Evolutionary conservation across 2,888 invertebrate species (phyloP).

Genomic region (Sesia apiformis): DNA sequence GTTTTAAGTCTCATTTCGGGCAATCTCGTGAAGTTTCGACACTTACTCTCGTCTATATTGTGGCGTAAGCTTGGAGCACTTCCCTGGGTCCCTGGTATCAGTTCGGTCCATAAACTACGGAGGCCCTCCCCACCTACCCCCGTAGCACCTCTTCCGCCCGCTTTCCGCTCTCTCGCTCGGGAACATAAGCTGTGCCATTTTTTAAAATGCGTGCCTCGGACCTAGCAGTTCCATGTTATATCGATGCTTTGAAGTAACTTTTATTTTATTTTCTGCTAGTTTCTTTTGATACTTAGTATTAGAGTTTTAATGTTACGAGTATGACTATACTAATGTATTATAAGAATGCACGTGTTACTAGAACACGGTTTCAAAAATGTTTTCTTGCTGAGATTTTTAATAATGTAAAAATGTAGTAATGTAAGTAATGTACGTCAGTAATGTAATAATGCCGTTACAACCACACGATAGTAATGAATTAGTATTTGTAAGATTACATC

Average conservation of each 20-base stretch:
- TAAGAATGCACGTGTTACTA: too few relatives aligned
- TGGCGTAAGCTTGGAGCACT: slow-evolving; percentile 53
- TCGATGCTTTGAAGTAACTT: slow-evolving; percentile 48
- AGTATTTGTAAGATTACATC: too few relatives aligned
- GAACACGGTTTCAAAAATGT: too few relatives aligned
- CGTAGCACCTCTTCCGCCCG: slow-evolving; percentile 25
- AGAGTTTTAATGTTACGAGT: not conserved
- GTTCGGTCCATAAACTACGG: slow-evolving; percentile 68
- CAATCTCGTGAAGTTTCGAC: too few relatives aligned
- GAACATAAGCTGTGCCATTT: slow-evolving; percentile 62
- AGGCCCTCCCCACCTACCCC: slow-evolving; percentile 19
- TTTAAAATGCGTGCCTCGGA: slow-evolving; percentile 65
- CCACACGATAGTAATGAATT: too few relatives aligned
- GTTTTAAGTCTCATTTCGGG: too few relatives aligned
- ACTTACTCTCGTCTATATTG: not conserved
- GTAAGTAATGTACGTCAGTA: too few relatives aligned
- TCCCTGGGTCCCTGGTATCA: slow-evolving; percentile 64
- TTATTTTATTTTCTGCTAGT: slow-evolving; percentile 33
- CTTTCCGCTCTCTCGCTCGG: slow-evolving; percentile 41
- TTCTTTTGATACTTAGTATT: slow-evolving; percentile 1
- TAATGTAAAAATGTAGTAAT: too few relatives aligned
- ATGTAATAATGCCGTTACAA: too few relatives aligned
- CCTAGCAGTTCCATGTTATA: slow-evolving; percentile 45
- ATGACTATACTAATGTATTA: not conserved
- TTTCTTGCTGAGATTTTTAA: too few relatives aligned